These are phyloP conservation scores for Campoplex nolae DNA, from an alignment of 2,888 invertebrate species.

Conservation along the genomic window DNA sequence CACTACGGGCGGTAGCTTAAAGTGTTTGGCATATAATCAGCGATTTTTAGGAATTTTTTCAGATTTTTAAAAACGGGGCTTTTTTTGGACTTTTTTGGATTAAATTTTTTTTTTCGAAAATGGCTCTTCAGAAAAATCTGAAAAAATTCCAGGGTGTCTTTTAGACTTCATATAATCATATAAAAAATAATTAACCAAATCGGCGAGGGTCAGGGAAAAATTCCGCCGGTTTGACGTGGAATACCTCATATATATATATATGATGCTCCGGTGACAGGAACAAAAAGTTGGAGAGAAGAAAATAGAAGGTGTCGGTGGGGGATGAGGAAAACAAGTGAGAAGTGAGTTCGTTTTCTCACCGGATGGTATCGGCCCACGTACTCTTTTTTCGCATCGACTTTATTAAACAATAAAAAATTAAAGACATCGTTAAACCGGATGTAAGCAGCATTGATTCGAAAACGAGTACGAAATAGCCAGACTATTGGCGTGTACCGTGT, in stretches of 20 bases:
- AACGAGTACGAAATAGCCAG: not conserved
- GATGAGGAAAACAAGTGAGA: not conserved
- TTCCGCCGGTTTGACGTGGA: too few species aligned
- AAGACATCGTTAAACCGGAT: not conserved
- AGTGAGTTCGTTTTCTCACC: not conserved
- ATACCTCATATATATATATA: not conserved
- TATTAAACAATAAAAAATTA: not conserved
- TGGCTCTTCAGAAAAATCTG: too few species aligned
- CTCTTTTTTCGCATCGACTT: not conserved
- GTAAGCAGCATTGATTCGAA: not conserved
- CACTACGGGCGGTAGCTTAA: too few species aligned
- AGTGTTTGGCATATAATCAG: too few species aligned
- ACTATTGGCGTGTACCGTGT: not conserved
- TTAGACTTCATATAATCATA: too few species aligned
- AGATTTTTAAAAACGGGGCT: too few species aligned
- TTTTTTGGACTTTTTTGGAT: too few species aligned
- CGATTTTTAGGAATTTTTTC: too few species aligned
- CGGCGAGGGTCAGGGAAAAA: too few species aligned
- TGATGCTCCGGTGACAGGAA: not conserved
- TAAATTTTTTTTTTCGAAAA: too few species aligned
- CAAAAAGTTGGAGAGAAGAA: slow-evolving; percentile 12
- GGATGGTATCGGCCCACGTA: slow-evolving; percentile 1
- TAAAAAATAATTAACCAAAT: too few species aligned
- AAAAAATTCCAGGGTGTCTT: too few species aligned
- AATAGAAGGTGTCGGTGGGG: slow-evolving; percentile 2